A percentile compares a stretch with the other conserved stretches of the same genome.
Evolutionary conservation across 2,797 vertebrate species (phyloP).

Genomic region (Phrynocephalus vlangalii): DNA sequence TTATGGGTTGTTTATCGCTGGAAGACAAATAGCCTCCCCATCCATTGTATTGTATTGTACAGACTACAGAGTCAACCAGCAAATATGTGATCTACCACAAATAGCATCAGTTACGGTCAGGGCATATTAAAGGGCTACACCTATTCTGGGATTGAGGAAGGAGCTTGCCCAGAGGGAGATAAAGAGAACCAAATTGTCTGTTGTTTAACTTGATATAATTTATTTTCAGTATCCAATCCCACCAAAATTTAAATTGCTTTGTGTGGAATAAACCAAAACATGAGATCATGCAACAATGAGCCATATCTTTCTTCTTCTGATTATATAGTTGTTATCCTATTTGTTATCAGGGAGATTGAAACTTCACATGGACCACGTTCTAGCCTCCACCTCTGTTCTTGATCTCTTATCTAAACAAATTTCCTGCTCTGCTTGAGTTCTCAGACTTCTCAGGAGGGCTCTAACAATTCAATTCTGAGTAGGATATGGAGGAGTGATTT

Average conservation of each 20-base stretch:
- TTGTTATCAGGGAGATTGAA: constrained; percentile 34
- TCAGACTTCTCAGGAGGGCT: constrained; percentile 49
- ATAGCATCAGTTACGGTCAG: neutral
- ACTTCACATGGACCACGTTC: constrained; percentile 39
- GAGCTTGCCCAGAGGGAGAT: neutral
- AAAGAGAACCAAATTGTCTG: neutral
- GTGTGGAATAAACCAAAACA: neutral
- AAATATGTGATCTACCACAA: neutral
- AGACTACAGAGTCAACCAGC: neutral
- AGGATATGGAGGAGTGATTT: constrained; percentile 60
- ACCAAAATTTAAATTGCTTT: neutral
- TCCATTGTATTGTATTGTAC: neutral
- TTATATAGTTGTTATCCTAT: neutral
- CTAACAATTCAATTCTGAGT: constrained; percentile 50
- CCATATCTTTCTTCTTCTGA: neutral
- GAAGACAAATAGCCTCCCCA: neutral
- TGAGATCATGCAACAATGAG: neutral
- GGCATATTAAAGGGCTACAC: neutral
- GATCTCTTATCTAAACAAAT: constrained; percentile 63
- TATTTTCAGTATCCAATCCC: neutral
- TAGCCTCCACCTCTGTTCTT: neutral
- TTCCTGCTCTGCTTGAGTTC: constrained; percentile 66
- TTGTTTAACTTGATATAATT: neutral
- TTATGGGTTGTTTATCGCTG: neutral
- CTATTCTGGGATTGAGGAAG: neutral